Evolutionary conservation across 1,140 invertebrate species (phyloP).

Genomic region (Pogonomyrmex californicus): DNA sequence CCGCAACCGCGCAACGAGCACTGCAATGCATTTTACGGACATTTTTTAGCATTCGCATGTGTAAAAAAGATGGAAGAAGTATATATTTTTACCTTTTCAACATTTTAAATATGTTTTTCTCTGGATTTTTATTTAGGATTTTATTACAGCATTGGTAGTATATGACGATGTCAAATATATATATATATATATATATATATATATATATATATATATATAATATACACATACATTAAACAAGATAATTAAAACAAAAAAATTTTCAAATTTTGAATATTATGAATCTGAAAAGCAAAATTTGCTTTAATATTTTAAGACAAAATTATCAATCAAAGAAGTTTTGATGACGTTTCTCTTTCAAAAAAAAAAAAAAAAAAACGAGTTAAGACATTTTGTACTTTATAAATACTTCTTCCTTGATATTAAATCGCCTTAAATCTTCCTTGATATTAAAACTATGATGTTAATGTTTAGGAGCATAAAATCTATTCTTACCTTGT

Average conservation of each 20-base stretch:
- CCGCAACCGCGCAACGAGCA: slow-evolving; percentile 82
- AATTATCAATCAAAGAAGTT: background rate
- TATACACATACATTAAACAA: background rate
- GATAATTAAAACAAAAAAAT: background rate
- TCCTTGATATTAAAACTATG: background rate
- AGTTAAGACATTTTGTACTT: background rate
- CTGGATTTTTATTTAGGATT: no score
- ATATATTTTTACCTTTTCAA: background rate
- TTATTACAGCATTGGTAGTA: no score
- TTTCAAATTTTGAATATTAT: background rate
- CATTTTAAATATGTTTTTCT: no score
- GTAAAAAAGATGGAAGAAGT: background rate
- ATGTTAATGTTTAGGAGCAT: background rate
- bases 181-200: background rate
- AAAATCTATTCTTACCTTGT: slow-evolving; percentile 78
- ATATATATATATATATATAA: background rate
- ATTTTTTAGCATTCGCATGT: background rate
- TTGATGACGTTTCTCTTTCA: background rate
- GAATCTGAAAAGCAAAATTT: background rate
- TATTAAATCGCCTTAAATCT: background rate
- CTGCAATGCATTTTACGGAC: slow-evolving; percentile 69
- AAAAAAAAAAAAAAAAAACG: no score
- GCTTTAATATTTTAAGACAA: background rate
- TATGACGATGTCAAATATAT: background rate
- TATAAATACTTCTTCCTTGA: background rate